Evolutionary conservation across 2,113 vertebrate genomes (phyloP), one percentile per base, ranked within the genome.

Genomic region (Aphyosemion australe): DNA sequence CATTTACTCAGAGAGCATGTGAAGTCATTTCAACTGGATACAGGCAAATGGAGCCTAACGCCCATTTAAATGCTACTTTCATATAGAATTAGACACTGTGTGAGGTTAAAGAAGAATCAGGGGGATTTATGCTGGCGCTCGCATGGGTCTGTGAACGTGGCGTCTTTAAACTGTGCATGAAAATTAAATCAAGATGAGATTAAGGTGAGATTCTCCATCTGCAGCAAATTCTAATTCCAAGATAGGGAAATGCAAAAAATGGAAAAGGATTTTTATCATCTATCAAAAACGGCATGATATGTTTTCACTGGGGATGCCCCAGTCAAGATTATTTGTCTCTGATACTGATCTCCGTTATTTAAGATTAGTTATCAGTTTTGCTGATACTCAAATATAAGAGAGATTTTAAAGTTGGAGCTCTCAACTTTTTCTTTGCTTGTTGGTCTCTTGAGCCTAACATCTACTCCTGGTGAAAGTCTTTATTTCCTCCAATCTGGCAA

Each of bases 11-110:
- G 60, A 26, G 52, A 69, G 57, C 61, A 52, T 62, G 78, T 79
- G 76, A 72, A 83, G 83, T 70, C 51, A 80, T 87, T 87, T 87
- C 39, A 61, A 72, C 61, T 60, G 55, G 54, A 79, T 63, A 64
- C 70, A 67, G 61, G 71, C 48, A 58, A 80, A 88, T 84, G 81
- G 73, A 75, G 66, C 73, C 74, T 76, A 78, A 78, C 84, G 65
- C 61, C 61, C 59, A 80, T 79, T 58, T 47, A 49, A 88, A 88
- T 83, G 49, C 56, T 69, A 72, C 58, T 74, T 78, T 70, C 68
- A 72, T 83, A 77, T 80, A 45, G 80, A 88, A 87, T 88, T 21
- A 72, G 54, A 75, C 78, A 80, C 73, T 76, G 67, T 79, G 70
- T 72, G 74, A 26, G 61, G 65, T 80, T n/a, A 34, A 68, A 50